A percentile compares a stretch with the other conserved stretches of the same genome.
Conservation (phyloP, 2,113 vertebrate species). For the Silurus glanis region DNA sequence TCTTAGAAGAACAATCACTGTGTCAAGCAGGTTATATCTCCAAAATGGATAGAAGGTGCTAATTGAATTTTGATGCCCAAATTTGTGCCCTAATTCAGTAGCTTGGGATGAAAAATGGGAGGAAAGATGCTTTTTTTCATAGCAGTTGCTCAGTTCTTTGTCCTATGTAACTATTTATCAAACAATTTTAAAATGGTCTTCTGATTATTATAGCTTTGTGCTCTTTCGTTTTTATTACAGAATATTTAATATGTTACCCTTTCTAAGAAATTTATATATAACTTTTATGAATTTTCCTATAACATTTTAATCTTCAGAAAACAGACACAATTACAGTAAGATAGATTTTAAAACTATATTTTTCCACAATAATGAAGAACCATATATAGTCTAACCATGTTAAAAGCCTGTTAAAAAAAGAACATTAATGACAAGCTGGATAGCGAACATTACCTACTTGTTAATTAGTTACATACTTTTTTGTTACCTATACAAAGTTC, state of each 20-base stretch:
- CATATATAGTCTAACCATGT: not conserved
- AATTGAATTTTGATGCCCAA: not conserved
- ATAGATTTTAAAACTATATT: not conserved
- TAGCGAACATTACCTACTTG: not conserved
- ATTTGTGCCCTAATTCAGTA: not conserved
- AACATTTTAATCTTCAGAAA: not conserved
- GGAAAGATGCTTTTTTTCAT: not conserved
- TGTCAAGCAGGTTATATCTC: not conserved
- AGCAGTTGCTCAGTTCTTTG: not conserved
- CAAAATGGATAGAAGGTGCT: not conserved
- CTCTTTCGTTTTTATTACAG: not conserved
- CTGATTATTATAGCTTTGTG: not conserved
- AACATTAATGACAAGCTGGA: not conserved
- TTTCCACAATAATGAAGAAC: not conserved
- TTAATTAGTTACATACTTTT: not conserved
- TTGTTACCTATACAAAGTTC: not conserved
- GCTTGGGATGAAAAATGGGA: not conserved
- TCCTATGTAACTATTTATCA: not conserved
- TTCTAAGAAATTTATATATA: not conserved
- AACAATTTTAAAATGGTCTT: not conserved
- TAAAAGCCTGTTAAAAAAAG: not conserved
- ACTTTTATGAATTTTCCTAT: not conserved
- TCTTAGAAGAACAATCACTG: not conserved
- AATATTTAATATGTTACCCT: not conserved
- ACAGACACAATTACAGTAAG: not conserved